These are phyloP conservation scores for Psammodynastes pulverulentus DNA, from an alignment of 2,113 vertebrate genomes.

Conservation along the genomic window DNA sequence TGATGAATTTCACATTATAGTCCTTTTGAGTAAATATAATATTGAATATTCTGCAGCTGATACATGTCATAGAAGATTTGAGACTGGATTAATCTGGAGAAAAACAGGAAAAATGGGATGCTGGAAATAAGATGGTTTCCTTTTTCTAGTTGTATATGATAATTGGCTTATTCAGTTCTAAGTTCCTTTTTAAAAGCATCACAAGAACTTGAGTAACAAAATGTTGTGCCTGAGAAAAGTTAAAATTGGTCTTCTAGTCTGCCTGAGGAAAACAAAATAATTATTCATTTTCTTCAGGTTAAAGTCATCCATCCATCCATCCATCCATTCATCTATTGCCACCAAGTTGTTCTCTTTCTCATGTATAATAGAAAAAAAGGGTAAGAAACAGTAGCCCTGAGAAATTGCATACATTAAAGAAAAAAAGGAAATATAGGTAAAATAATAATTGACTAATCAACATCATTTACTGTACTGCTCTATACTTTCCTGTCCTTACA, in stretches of 20 bases:
- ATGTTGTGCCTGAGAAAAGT: not conserved
- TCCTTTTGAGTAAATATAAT: not conserved
- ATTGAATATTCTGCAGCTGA: not conserved
- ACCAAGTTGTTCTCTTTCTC: not conserved
- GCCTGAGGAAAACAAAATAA: not conserved
- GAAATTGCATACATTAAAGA: not conserved
- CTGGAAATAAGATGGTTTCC: not conserved
- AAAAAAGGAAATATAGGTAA: not conserved
- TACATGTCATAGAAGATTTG: not conserved
- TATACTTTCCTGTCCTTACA: not conserved
- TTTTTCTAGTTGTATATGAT: not conserved
- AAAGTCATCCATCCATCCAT: not conserved
- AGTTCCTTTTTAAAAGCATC: not conserved
- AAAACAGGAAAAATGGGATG: not conserved
- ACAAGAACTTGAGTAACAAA: not conserved
- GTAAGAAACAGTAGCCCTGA: not conserved
- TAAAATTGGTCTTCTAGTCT: not conserved
- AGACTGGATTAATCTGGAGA: not conserved
- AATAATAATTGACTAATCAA: not conserved
- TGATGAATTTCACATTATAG: not conserved
- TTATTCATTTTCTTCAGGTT: not conserved
- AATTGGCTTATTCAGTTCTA: not conserved
- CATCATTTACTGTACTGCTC: too few relatives aligned
- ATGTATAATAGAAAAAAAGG: not conserved
- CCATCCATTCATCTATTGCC: not conserved